Evolutionary conservation across 2,113 vertebrate species (phyloP).

Genomic region (Willisornis vidua): DNA sequence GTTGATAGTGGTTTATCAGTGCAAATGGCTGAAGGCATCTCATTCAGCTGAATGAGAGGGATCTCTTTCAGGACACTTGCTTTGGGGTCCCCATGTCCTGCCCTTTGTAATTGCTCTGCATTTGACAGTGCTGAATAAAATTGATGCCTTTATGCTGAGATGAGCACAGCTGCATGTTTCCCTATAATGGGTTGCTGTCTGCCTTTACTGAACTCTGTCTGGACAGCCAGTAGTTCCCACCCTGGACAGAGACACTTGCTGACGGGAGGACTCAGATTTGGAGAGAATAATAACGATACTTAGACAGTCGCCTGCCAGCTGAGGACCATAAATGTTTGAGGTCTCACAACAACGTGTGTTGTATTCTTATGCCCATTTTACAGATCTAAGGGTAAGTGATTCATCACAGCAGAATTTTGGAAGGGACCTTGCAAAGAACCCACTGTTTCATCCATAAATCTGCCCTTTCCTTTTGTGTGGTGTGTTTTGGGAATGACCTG

Average conservation of each 20-base stretch:
- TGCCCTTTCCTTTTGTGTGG: neutral
- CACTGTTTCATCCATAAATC: neutral
- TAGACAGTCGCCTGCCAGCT: conserved; percentile 43
- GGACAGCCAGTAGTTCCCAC: conserved; percentile 14
- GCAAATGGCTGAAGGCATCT: conserved; percentile 57
- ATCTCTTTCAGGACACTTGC: conserved; percentile 74
- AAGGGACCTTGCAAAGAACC: neutral
- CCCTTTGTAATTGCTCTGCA: conserved; percentile 73
- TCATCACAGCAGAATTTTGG: neutral
- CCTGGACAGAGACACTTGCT: conserved; percentile 43
- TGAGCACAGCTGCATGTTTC: conserved; percentile 74
- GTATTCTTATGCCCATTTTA: conserved; percentile 27
- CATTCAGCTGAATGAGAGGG: conserved; percentile 64
- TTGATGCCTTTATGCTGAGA: conserved; percentile 73
- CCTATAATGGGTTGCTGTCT: conserved; percentile 78
- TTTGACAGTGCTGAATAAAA: conserved; percentile 70
- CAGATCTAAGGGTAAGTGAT: conserved; percentile 7
- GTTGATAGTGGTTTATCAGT: conserved; percentile 68
- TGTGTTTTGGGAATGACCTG: neutral
- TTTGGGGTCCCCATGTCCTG: conserved; percentile 74
- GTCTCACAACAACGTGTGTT: conserved; percentile 27
- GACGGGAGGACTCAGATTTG: conserved; percentile 39
- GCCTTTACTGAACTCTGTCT: conserved; percentile 36
- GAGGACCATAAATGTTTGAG: conserved; percentile 31
- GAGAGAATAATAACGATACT: conserved; percentile 54